phyloP scores from a whole-genome alignment of 1,140 invertebrate species.

The Portunus trituberculatus region DNA sequence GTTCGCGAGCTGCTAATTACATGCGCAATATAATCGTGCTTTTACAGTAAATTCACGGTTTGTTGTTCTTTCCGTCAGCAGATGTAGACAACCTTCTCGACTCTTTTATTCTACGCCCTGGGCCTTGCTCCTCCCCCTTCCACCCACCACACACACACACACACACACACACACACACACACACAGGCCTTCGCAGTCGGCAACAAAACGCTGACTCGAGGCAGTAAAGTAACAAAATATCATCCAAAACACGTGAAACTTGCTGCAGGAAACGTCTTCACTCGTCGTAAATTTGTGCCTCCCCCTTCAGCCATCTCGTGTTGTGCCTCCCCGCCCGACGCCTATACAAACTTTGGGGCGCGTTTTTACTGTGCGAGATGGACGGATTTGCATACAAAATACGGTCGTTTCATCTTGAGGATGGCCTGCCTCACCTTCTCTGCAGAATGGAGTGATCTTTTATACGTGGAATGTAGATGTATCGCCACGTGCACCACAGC shows the following conservation, averaged over 20 bases:
- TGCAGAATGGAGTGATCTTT: not conserved
- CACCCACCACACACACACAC: too few species aligned
- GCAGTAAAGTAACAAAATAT: not conserved
- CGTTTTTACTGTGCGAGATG: not conserved
- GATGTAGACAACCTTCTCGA: too few species aligned
- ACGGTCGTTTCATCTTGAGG: not conserved
- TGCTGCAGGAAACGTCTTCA: not conserved
- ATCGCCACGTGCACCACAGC: too few species aligned
- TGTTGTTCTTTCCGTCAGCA: too few species aligned
- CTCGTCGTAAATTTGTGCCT: not conserved
- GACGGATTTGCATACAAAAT: slow-evolving; percentile 11
- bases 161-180: too few species aligned
- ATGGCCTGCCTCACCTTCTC: not conserved
- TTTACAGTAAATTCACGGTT: too few species aligned
- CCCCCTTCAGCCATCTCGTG: not conserved
- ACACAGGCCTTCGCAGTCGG: not conserved
- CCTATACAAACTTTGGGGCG: not conserved
- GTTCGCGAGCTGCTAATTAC: too few species aligned
- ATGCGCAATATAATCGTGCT: too few species aligned
- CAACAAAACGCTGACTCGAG: not conserved
- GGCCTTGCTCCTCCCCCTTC: too few species aligned
- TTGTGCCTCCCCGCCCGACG: not conserved
- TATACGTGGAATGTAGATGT: too few species aligned
- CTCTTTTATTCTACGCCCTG: too few species aligned
- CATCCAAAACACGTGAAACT: slow-evolving; percentile 1